Evolutionary conservation across 2,888 invertebrate species (phyloP).

Genomic region (Mayetiola destructor): DNA sequence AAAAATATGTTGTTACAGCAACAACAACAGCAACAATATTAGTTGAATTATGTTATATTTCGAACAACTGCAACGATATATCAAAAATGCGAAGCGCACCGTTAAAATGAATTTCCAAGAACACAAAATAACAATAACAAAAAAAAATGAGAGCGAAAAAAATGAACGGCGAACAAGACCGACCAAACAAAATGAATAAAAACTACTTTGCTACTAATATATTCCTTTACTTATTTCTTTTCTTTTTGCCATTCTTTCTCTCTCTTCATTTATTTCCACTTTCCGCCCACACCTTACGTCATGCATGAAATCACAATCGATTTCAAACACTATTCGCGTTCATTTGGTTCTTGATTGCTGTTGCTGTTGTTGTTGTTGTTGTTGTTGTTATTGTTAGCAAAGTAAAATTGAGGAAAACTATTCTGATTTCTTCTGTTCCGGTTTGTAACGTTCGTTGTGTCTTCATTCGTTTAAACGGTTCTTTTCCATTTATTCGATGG

Average conservation of each 20-base stretch:
- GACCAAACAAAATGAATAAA: background rate
- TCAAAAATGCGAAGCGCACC: conserved; percentile 1
- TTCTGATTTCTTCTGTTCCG: background rate
- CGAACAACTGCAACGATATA: conserved; percentile 7
- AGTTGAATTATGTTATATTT: conserved; percentile 6
- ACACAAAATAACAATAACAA: background rate
- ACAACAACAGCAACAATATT: background rate
- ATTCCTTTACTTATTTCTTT: no score
- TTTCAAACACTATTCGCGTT: conserved; percentile 1
- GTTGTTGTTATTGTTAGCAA: background rate
- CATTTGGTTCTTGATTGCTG: background rate
- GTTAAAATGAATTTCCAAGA: no score
- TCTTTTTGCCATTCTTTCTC: no score
- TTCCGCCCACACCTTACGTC: background rate
- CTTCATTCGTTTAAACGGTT: background rate
- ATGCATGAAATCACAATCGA: conserved; percentile 6
- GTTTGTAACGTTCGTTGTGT: background rate
- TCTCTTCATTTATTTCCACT: no score
- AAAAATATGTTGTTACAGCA: conserved; percentile 1
- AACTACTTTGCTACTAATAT: no score
- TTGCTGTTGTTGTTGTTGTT: background rate
- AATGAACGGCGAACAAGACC: background rate
- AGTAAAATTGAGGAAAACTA: background rate
- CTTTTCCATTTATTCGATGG: background rate
- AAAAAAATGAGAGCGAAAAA: background rate